Base-by-base conservation (phyloP, 2,797 vertebrate species). In the Oreortyx pictus region DNA sequence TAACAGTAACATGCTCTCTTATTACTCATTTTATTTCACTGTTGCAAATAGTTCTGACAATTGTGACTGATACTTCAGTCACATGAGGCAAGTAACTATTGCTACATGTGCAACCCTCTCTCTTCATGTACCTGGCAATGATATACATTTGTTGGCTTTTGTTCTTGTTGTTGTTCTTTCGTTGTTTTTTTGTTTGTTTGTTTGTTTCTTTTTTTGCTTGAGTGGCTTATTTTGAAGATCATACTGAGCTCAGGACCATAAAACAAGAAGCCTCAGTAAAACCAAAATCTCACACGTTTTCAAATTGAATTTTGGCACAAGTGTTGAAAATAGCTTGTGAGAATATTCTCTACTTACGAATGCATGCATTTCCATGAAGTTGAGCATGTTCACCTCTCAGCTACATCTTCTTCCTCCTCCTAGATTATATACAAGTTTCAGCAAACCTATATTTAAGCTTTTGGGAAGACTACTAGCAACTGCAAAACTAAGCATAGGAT, bases 11-110 rank as follows among this genome's bases (percentile, higher is more conserved):
- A 50, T 20, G 9, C 19, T 82, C 82, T 73, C 49, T 77, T 47
- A 76, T 35, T 57, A 72, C 15, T 74, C 27, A 79, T 73, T 82
- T 71, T 76, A 86, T 41, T 86, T 91, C 84, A 60, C 52, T 79
- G 9, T 14, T 44, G 67, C 39, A 79, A 79, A 88, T 62, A 19
- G 22, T 64, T 84, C 76, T 82, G 61, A 76, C 13, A 13, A 73
- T 86, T 66, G 41, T 70, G 43, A 66, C 56, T 60, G 50, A 76
- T 62, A 81, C 37, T 17, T 41, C 81, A 76, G 23, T 77, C 24
- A 67, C 73, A 73, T 29, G 31, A 50, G 1, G 1, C 31, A 82
- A 19, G 37, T 54, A 41, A 67, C 67, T 44, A 2, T 46, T 59
- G 31, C 33, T 88, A n/a, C 27, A 82, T 74, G 27, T 46, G 9